phyloP scores from a whole-genome alignment of 1,140 invertebrate genomes.

The Heliconius himera region DNA sequence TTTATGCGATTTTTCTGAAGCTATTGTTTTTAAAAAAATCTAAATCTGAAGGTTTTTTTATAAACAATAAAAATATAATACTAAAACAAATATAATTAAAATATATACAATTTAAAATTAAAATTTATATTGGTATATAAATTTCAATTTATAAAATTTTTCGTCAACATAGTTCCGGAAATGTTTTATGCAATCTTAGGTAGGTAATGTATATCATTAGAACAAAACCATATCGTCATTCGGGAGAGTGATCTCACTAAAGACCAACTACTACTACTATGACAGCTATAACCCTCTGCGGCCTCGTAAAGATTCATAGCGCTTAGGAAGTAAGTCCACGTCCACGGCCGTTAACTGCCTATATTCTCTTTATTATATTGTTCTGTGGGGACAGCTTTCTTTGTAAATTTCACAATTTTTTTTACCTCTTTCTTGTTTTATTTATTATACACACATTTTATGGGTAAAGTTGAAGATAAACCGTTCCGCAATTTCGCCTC shows the following conservation, averaged over 20 bases:
- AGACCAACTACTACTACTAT: background rate
- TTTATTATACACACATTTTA: constrained; percentile 10
- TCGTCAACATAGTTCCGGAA: no score
- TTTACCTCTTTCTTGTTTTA: background rate
- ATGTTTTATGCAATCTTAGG: no score
- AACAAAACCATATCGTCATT: background rate
- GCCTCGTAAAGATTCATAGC: constrained; percentile 42
- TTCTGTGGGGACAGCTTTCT: constrained; percentile 1
- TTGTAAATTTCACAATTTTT: background rate
- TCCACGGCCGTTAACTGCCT: constrained; percentile 26
- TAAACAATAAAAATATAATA: no score
- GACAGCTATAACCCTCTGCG: constrained; percentile 15
- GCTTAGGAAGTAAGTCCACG: constrained; percentile 18
- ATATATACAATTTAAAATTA: no score
- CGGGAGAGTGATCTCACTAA: constrained; percentile 1
- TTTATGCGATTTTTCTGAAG: no score
- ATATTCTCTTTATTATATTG: constrained; percentile 25
- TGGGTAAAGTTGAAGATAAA: background rate
- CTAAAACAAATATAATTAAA: no score
- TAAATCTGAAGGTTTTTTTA: no score
- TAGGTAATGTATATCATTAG: background rate
- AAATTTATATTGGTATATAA: no score
- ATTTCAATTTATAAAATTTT: no score
- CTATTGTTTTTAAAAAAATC: no score
- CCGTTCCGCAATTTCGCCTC: background rate